Evolutionary conservation across 2,797 vertebrate genomes (phyloP).

Genomic region (Phataginus tricuspis): DNA sequence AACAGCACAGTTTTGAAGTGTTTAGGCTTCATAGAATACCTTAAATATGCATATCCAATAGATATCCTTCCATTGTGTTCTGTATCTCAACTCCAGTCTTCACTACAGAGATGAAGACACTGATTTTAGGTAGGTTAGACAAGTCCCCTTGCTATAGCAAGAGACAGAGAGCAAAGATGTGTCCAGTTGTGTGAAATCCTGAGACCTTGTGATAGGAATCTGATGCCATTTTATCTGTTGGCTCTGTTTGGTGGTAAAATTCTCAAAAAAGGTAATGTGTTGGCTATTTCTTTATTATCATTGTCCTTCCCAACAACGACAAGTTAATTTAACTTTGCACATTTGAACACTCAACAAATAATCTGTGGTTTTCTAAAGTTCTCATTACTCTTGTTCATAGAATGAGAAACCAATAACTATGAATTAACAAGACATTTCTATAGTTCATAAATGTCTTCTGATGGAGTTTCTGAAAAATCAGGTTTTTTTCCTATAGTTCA

Average conservation of each 20-base stretch:
- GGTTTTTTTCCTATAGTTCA: neutral
- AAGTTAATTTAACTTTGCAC: neutral
- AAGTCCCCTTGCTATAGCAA: neutral
- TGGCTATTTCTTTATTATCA: neutral
- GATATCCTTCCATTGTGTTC: neutral
- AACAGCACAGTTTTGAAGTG: neutral
- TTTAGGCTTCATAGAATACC: neutral
- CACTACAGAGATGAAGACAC: neutral
- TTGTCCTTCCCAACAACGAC: neutral
- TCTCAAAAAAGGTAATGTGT: neutral
- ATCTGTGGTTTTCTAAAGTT: neutral
- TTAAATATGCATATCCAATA: neutral
- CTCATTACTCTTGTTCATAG: neutral
- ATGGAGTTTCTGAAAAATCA: neutral
- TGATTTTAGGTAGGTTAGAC: neutral
- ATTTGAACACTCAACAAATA: slow-evolving; percentile 14
- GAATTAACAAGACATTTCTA: slow-evolving; percentile 44
- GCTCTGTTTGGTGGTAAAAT: neutral
- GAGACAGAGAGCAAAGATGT: neutral
- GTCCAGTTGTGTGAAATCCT: neutral
- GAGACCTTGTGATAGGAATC: neutral
- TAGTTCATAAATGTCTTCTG: neutral
- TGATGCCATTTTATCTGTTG: neutral
- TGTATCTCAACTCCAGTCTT: neutral
- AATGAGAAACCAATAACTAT: neutral